Evolutionary conservation across 2,113 vertebrate species (phyloP).

Genomic region (Ibidorhyncha struthersii): DNA sequence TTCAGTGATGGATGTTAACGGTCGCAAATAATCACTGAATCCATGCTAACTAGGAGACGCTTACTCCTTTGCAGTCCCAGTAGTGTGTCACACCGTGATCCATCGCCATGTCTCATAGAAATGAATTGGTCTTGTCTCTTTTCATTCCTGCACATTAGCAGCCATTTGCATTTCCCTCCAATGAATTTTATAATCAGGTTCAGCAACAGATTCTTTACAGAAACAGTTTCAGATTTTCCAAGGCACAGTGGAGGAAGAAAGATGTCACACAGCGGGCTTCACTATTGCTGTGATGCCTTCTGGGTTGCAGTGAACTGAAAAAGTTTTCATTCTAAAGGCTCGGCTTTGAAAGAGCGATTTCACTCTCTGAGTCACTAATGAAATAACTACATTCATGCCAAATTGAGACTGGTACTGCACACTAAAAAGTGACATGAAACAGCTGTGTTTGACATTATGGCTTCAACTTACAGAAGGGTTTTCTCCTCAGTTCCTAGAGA

Average conservation of each 20-base stretch:
- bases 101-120: background rate
- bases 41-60: background rate
- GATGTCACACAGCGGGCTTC: background rate
- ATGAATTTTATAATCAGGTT: background rate
- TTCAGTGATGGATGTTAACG: conserved; percentile 8
- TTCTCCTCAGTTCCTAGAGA: background rate
- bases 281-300: background rate
- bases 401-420: background rate
- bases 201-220: background rate
- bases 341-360: background rate
- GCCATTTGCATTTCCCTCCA: background rate
- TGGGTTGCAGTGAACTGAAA: background rate
- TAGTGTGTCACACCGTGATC: background rate
- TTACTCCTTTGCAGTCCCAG: background rate
- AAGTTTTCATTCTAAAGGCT: background rate
- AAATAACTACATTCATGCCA: background rate
- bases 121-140: background rate
- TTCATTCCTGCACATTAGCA: background rate
- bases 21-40: background rate
- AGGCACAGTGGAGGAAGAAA: background rate
- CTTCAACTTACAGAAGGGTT: background rate
- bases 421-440: background rate
- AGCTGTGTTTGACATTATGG: background rate
- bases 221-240: background rate
- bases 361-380: background rate